These are phyloP conservation scores for Drosophila anceps DNA, from an alignment of 2,888 invertebrate species.

Conservation along the genomic window DNA sequence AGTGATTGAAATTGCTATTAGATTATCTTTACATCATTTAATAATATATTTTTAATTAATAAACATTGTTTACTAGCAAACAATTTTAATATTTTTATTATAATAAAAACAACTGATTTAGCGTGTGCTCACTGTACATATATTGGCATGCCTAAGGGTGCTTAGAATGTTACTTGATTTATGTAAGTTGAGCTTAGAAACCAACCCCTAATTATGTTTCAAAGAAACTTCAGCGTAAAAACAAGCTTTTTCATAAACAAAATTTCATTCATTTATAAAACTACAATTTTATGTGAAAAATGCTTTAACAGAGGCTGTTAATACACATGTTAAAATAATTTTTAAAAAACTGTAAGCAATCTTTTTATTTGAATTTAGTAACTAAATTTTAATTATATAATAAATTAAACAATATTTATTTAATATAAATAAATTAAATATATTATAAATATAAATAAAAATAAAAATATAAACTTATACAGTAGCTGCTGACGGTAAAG, in stretches of 20 bases:
- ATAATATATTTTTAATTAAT: neutral
- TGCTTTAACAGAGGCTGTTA: neutral
- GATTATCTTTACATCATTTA: neutral
- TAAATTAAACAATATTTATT: neutral
- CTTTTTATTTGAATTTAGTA: neutral
- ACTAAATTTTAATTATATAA: neutral
- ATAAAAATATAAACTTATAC: no score
- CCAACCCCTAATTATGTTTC: neutral
- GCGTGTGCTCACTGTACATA: neutral
- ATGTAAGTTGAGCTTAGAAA: neutral
- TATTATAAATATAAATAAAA: neutral
- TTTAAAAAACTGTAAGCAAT: neutral
- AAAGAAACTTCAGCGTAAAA: neutral
- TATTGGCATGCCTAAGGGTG: neutral
- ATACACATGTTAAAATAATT: neutral
- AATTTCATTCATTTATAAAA: neutral
- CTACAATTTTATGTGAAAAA: neutral
- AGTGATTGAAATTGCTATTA: neutral
- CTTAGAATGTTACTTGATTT: neutral
- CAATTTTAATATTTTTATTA: neutral
- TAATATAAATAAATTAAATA: neutral
- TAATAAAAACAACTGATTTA: neutral
- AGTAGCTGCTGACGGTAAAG: neutral
- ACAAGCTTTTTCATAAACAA: neutral
- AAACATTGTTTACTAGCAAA: no score